Evolutionary conservation across 2,113 vertebrate genomes (phyloP).

Genomic region (Dromas ardeola): DNA sequence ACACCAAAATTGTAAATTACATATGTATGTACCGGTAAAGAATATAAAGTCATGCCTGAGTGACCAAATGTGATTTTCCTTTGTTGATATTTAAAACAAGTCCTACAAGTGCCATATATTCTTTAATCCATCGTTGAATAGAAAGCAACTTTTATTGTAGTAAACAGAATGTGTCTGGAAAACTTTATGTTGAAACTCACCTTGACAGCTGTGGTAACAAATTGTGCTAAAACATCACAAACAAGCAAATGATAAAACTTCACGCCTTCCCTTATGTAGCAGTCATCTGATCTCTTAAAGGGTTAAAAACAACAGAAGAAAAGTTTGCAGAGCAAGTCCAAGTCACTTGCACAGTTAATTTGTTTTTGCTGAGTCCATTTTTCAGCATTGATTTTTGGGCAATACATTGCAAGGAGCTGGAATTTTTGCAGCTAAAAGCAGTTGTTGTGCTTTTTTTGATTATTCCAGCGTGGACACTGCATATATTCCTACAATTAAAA

Average conservation of each 20-base stretch:
- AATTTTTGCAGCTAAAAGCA: conserved; percentile 70
- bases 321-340: conserved; percentile 60
- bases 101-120: background rate
- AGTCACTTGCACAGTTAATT: conserved; percentile 74
- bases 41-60: background rate
- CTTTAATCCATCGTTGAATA: background rate
- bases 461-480: conserved; percentile 28
- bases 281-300: background rate
- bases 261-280: background rate
- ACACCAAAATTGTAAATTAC: background rate
- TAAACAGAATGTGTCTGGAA: background rate
- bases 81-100: background rate
- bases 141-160: background rate
- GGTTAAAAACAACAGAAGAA: conserved; percentile 22
- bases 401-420: conserved; percentile 57
- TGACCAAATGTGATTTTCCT: background rate
- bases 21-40: background rate
- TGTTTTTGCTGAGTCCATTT: conserved; percentile 78
- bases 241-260: background rate
- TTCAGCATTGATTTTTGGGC: conserved; percentile 81
- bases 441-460: conserved; percentile 63
- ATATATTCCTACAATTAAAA: background rate
- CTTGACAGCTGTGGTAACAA: background rate
- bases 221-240: background rate
- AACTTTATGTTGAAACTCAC: background rate